Percentiles rank a stretch among this genome's conserved stretches.
Conservation (phyloP, 2,113 vertebrate species). For the Rhizomys pruinosus region DNA sequence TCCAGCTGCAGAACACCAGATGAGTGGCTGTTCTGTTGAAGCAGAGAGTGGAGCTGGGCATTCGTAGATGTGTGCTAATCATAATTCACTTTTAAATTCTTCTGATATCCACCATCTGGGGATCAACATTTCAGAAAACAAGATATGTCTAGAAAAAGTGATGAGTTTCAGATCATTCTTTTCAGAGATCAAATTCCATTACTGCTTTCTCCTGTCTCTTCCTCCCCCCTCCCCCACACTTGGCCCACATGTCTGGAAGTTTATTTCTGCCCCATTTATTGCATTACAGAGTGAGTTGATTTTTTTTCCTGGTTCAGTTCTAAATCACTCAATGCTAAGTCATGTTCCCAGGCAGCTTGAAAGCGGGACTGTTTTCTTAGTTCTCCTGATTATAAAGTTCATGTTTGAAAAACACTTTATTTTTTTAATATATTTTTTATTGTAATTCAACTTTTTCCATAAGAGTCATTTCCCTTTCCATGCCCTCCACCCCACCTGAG, state of each 20-base stretch:
- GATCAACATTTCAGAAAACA: not conserved
- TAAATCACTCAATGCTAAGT: not conserved
- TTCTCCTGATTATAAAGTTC: slow-evolving; percentile 51
- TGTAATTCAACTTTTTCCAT: too few species aligned
- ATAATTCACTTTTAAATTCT: not conserved
- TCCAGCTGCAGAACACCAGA: not conserved
- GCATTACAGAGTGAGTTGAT: slow-evolving; percentile 4
- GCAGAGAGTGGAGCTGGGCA: not conserved
- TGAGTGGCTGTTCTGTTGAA: not conserved
- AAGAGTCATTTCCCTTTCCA: too few species aligned
- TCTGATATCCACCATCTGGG: not conserved
- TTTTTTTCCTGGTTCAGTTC: slow-evolving; percentile 56
- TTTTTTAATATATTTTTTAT: too few species aligned
- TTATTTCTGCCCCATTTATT: slow-evolving; percentile 57
- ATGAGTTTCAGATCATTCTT: slow-evolving; percentile 44
- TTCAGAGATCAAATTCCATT: slow-evolving; percentile 43
- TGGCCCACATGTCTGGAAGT: not conserved
- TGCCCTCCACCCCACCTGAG: too few species aligned
- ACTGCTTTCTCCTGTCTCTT: not conserved
- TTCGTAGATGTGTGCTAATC: not conserved
- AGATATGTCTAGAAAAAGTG: not conserved
- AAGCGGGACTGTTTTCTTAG: slow-evolving; percentile 33
- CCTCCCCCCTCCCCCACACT: not conserved
- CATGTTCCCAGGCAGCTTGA: not conserved
- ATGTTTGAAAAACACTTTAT: slow-evolving; percentile 63